A percentile compares a stretch with the other conserved stretches of the same genome.
These are phyloP conservation scores for Nomada ferruginata DNA, from an alignment of 2,888 invertebrate species.

Conservation along the genomic window DNA sequence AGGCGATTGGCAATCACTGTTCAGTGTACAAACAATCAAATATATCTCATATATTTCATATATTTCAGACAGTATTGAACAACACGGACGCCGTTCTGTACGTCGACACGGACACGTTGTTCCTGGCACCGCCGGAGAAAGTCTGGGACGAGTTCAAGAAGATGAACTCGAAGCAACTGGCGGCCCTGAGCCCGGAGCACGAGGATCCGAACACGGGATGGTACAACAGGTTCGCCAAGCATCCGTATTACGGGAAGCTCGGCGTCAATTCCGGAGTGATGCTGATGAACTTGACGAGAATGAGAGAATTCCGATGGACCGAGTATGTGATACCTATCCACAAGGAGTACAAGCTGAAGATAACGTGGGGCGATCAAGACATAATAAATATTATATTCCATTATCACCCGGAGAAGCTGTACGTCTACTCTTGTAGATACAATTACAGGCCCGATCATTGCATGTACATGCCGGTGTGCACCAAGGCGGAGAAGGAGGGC, in stretches of 20 bases:
- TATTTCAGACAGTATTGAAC: conserved; percentile 89
- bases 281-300: conserved; percentile 97
- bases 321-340: conserved; percentile 93
- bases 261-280: conserved; percentile 98
- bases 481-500: conserved; percentile 89
- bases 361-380: conserved; percentile 99
- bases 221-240: conserved; percentile 98
- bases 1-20: background rate
- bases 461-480: conserved; percentile 96
- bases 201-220: conserved; percentile 97
- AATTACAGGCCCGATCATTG: conserved; percentile 98
- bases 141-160: conserved; percentile 92
- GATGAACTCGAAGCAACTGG: conserved; percentile 94
- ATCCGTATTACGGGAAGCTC: conserved; percentile 95
- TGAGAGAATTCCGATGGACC: conserved; percentile 94
- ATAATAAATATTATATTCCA: conserved; percentile 96
- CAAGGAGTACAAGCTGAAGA: conserved; percentile 92
- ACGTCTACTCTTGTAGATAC: conserved; percentile 92
- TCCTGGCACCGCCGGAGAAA: conserved; percentile 92
- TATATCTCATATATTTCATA: conserved; percentile 67
- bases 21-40: background rate
- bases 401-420: conserved; percentile 92
- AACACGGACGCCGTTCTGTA: conserved; percentile 95
- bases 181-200: conserved; percentile 94
- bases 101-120: conserved; percentile 96